phyloP scores from a whole-genome alignment of 2,797 vertebrate genomes.

The Chloroceryle amazona region DNA sequence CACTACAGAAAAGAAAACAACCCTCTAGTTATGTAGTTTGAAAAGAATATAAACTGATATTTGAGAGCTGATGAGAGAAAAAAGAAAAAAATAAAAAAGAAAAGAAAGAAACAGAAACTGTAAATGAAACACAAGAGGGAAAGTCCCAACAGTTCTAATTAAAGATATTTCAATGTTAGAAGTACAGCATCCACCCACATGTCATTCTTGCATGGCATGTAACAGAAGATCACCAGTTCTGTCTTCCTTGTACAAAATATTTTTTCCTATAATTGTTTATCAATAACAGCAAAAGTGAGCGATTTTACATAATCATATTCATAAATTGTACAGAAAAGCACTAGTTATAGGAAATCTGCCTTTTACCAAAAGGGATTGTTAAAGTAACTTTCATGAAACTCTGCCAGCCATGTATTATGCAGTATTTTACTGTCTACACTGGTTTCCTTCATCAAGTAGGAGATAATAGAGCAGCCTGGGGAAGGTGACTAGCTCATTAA shows the following conservation, averaged over 20 bases:
- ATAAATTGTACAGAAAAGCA: neutral
- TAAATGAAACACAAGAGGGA: constrained; percentile 16
- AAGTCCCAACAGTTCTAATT: constrained; percentile 60
- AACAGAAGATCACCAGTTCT: constrained; percentile 53
- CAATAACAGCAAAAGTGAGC: constrained; percentile 20
- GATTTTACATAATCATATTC: neutral
- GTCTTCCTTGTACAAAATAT: constrained; percentile 13
- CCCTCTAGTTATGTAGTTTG: neutral
- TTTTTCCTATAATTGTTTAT: constrained; percentile 41
- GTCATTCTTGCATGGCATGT: constrained; percentile 42
- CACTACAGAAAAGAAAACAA: neutral
- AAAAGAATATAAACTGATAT: neutral
- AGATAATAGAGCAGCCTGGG: constrained; percentile 20
- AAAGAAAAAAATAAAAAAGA: neutral
- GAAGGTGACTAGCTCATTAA: constrained; percentile 46
- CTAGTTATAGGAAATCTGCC: neutral
- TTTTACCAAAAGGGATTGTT: neutral
- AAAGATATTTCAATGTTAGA: constrained; percentile 20
- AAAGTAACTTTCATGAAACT: constrained; percentile 19
- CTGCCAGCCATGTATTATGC: neutral
- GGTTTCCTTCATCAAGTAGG: neutral
- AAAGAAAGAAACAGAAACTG: constrained; percentile 12
- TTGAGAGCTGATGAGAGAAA: neutral
- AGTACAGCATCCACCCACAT: constrained; percentile 40
- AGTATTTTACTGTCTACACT: neutral